phyloP scores from a whole-genome alignment of 2,113 vertebrate genomes.

The Phainopepla nitens region DNA sequence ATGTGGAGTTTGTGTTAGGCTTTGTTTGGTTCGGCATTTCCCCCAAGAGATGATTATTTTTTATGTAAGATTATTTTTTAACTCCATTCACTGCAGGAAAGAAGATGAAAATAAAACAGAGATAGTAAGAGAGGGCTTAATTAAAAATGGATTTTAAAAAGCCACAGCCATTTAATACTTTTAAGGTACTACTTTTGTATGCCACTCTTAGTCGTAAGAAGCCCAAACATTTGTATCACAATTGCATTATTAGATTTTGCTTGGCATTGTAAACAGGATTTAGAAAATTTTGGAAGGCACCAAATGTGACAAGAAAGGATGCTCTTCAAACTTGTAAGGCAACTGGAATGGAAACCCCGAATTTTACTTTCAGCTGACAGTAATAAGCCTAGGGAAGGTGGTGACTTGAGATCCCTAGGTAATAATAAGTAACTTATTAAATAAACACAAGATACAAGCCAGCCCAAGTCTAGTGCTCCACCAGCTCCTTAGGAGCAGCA shows the following conservation, averaged over 20 bases:
- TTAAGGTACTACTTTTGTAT: not conserved
- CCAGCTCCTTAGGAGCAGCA: not conserved
- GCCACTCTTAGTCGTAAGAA: not conserved
- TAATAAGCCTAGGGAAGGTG: not conserved
- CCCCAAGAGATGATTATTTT: not conserved
- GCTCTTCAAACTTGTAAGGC: not conserved
- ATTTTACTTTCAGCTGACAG: not conserved
- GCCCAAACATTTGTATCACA: not conserved
- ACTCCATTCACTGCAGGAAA: not conserved
- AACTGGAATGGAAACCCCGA: not conserved
- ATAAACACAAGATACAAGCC: not conserved
- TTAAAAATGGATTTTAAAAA: not conserved
- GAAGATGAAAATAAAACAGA: not conserved
- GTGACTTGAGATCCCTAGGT: not conserved
- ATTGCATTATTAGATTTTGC: not conserved
- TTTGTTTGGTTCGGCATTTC: not conserved
- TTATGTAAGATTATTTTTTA: not conserved
- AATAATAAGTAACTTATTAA: not conserved
- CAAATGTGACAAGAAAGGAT: not conserved
- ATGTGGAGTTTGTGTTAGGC: accelerated
- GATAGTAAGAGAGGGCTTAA: not conserved
- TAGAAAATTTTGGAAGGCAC: not conserved
- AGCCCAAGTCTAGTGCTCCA: not conserved
- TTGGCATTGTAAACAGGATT: not conserved
- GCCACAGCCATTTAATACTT: not conserved